phyloP scores from a whole-genome alignment of 2,888 invertebrate genomes.

The Euplexia lucipara region DNA sequence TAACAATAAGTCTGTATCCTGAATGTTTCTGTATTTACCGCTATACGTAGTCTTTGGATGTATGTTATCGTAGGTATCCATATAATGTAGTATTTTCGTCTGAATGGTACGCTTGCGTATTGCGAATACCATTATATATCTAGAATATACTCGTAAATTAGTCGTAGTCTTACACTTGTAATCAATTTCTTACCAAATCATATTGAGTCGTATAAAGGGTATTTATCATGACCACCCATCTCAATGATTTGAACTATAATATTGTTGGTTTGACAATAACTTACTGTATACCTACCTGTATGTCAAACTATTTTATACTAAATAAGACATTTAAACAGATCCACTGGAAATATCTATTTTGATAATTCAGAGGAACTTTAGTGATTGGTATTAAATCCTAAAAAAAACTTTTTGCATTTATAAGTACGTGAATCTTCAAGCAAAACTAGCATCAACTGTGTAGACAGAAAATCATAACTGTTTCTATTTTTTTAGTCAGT shows the following conservation, averaged over 20 bases:
- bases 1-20: not conserved
- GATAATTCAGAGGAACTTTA: not conserved
- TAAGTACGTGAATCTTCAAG: no score
- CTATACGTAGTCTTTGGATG: slow-evolving; percentile 7
- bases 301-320: not conserved
- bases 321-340: slow-evolving; percentile 1
- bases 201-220: slow-evolving; percentile 6
- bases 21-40: not conserved
- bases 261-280: slow-evolving; percentile 22
- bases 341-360: slow-evolving; percentile 9
- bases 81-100: slow-evolving; percentile 11
- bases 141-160: slow-evolving; percentile 19
- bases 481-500: not conserved
- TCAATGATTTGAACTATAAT: not conserved
- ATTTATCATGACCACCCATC: not conserved
- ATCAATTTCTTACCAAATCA: slow-evolving; percentile 9
- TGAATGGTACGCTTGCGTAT: slow-evolving; percentile 46
- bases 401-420: not conserved
- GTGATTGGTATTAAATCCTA: not conserved
- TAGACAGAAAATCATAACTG: not conserved
- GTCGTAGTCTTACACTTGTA: slow-evolving; percentile 15
- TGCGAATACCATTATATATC: slow-evolving; percentile 44
- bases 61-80: not conserved
- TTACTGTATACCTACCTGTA: slow-evolving; percentile 12
- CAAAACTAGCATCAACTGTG: not conserved